Evolutionary conservation across 2,113 vertebrate species (phyloP).

Genomic region (Probosciger aterrimus): DNA sequence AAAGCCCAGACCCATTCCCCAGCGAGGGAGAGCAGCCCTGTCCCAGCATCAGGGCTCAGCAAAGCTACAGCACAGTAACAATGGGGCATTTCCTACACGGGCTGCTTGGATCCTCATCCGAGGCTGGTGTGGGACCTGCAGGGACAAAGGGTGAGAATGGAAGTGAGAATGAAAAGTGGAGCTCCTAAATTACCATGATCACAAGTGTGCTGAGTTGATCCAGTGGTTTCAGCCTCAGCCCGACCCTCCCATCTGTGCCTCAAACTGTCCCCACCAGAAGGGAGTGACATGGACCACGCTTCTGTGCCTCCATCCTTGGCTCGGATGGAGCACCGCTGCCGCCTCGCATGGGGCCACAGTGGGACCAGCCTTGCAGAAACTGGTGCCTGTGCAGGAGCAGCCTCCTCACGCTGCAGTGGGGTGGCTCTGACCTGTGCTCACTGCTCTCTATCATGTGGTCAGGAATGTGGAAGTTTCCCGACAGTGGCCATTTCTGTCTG

Average conservation of each 20-base stretch:
- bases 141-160: neutral
- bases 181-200: neutral
- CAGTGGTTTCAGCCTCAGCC: neutral
- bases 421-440: neutral
- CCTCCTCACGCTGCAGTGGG: fast-evolving
- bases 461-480: neutral
- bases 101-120: neutral
- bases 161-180: neutral
- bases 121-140: neutral
- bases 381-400: neutral
- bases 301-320: neutral
- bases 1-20: neutral
- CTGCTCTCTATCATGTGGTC: fast-evolving
- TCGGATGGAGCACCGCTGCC: fast-evolving
- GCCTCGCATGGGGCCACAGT: fast-evolving
- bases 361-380: neutral
- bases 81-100: neutral
- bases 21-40: neutral
- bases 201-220: neutral
- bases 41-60: neutral
- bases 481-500: neutral
- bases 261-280: neutral
- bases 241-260: neutral
- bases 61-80: neutral
- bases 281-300: neutral